phyloP scores from a whole-genome alignment of 2,113 vertebrate genomes.

The Benitochromis conjunctus region DNA sequence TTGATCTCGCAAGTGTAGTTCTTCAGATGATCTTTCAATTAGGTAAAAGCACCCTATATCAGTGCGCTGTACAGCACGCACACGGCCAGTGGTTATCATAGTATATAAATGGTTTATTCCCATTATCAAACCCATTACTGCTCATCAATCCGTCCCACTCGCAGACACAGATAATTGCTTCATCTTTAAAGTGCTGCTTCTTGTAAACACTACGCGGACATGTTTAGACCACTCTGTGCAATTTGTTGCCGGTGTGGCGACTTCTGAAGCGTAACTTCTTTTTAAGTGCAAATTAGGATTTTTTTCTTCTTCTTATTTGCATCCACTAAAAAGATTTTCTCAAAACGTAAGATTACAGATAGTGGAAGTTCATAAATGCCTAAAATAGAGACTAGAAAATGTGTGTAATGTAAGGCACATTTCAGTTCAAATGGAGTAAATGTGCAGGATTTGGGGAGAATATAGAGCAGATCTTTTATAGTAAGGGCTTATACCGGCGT shows the following conservation, averaged over 20 bases:
- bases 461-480: background rate
- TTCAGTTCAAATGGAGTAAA: background rate
- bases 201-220: conserved; percentile 1
- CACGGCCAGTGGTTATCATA: background rate
- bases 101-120: background rate
- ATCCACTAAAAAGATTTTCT: conserved; percentile 36
- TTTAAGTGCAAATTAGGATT: conserved; percentile 43
- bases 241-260: background rate
- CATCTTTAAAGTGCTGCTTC: background rate
- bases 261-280: conserved; percentile 8
- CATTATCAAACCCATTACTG: conserved; percentile 21
- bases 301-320: background rate
- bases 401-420: background rate
- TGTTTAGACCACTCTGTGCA: background rate
- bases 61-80: background rate
- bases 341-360: background rate
- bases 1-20: conserved; percentile 15
- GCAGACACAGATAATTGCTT: conserved; percentile 2
- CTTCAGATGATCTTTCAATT: background rate
- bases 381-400: background rate
- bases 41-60: background rate
- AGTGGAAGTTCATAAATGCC: background rate
- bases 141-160: background rate
- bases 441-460: background rate
- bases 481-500: background rate